Base-by-base conservation (phyloP, 2,113 vertebrate genomes). In the Xerus inauris region DNA sequence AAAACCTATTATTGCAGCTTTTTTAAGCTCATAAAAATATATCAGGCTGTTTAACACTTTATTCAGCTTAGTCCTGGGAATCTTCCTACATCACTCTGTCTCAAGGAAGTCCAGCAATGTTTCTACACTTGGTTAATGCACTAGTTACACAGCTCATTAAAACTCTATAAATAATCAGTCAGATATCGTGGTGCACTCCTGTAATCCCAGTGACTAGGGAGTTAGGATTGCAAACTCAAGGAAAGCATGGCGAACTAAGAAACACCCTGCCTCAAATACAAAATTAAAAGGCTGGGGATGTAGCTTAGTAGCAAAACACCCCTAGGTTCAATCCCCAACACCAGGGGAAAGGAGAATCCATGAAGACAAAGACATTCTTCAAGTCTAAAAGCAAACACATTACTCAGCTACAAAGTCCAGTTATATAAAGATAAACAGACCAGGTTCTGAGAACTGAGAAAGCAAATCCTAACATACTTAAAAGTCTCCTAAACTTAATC, bases 311-410 rank as follows among this genome's bases (percentile, higher is more conserved):
- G 65, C 12, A 67, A 32, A 67, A 35, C 14, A 35, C 14, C 65
- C 32, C 65, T 17, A 32, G 13, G 65, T 67, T 67, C 65, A 67
- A 35, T 67, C 32, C 13, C 30, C 59, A 62, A 24, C 10, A 62
- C 8, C 8, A 59, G 9, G 59, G 24, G 59, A 26, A 24, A 7
- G 59, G 59, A 62, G 59, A 62, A 62, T 62, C 59, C 26, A 62
- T 28, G 24, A 62, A 62, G 59, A 62, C 8, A 26, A 62, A 85
- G 38, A 80, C 84, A 80, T 9, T 83, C 13, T 83, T n/a, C 16
- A 81, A 92, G 38, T 92, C 35, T 84, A 92, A 92, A 73, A 92
- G 84, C 20, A 81, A 85, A 67, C 38, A 11, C 38, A 81, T 51
- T 71, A 42, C 45, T 81, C 42, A 45, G 42, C 28, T 84, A 71